phyloP scores from a whole-genome alignment of 2,797 vertebrate genomes.

The Phataginus tetradactyla region DNA sequence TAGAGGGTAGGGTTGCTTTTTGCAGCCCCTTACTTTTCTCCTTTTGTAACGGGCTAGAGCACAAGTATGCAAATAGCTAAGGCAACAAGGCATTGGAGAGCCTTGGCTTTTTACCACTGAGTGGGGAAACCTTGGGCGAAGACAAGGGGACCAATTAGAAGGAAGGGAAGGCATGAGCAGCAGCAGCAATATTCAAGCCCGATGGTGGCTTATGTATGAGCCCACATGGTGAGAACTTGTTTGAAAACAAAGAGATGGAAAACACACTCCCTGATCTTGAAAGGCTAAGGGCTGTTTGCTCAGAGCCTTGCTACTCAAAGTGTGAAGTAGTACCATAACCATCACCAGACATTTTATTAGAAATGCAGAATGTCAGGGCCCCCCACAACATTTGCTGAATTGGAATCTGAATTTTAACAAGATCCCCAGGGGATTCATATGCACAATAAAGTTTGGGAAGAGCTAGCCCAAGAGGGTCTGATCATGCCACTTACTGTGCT shows the following conservation, averaged over 20 bases:
- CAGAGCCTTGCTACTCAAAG: slow-evolving; percentile 26
- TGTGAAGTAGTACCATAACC: not conserved
- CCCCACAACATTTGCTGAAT: not conserved
- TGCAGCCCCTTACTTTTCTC: slow-evolving; percentile 26
- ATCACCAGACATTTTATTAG: slow-evolving; percentile 29
- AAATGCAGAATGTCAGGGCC: slow-evolving; percentile 38
- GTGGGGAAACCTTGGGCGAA: not conserved
- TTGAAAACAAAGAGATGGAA: slow-evolving; percentile 41
- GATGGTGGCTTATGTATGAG: not conserved
- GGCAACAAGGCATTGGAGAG: not conserved
- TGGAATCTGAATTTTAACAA: slow-evolving; percentile 56
- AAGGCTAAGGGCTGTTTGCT: slow-evolving; percentile 40
- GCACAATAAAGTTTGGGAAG: not conserved
- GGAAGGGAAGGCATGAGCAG: not conserved
- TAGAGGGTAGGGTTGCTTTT: slow-evolving; percentile 40
- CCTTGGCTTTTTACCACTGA: slow-evolving; percentile 6
- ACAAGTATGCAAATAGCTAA: not conserved
- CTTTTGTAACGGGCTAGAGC: not conserved
- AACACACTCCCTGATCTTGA: not conserved
- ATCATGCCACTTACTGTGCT: not conserved
- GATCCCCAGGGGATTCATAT: not conserved
- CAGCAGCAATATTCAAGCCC: not conserved
- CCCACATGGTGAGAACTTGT: not conserved
- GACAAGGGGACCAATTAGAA: not conserved
- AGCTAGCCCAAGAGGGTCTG: not conserved